Evolutionary conservation across 2,888 invertebrate genomes (phyloP).

Genomic region (Dryobotodes eremita): DNA sequence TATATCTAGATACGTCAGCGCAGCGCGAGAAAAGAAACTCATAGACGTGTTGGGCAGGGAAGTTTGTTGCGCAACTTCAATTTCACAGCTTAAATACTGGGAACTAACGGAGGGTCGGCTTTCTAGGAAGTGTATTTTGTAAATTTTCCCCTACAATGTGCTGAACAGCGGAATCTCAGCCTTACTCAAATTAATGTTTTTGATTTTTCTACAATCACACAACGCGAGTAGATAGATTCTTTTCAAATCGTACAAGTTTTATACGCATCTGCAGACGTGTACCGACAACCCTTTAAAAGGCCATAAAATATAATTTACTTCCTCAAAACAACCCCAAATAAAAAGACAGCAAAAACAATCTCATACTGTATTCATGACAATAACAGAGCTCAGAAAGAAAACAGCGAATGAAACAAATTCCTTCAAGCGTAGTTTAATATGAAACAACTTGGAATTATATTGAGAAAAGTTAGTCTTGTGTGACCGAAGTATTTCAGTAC

Average conservation of each 20-base stretch:
- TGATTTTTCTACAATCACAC: not conserved
- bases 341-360: constrained; percentile 17
- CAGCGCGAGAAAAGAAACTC: too few species aligned
- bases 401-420: constrained; percentile 21
- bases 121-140: not conserved
- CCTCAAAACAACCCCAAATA: constrained; percentile 4
- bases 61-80: not conserved
- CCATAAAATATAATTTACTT: not conserved
- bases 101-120: not conserved
- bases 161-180: not conserved
- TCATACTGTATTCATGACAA: constrained; percentile 49
- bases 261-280: not conserved
- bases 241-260: not conserved
- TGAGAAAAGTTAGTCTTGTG: constrained; percentile 37
- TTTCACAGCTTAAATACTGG: not conserved
- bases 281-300: not conserved
- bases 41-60: not conserved
- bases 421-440: constrained; percentile 45
- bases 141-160: not conserved
- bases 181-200: not conserved
- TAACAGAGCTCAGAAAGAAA: constrained; percentile 34
- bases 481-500: constrained; percentile 1
- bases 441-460: constrained; percentile 53
- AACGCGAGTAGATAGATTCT: not conserved
- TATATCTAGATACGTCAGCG: too few species aligned